Base-by-base conservation (phyloP, 1,140 invertebrate species). In the Heliothis virescens region DNA sequence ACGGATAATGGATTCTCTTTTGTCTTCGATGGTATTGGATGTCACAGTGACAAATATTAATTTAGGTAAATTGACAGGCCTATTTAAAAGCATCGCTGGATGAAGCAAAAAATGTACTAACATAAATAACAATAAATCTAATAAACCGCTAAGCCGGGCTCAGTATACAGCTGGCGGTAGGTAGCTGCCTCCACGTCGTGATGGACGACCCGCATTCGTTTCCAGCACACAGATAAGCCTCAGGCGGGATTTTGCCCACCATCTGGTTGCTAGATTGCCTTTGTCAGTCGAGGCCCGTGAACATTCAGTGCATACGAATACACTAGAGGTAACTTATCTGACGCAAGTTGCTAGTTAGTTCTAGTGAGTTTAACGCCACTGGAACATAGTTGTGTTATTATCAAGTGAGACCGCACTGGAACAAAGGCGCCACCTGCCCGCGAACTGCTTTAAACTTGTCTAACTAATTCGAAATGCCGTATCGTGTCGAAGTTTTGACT, bases 331-430 rank as follows among this genome's bases (percentile, higher is more conserved):
- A 80, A 82, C 76, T 82, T 26, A 26, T 55, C 59, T 71, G 76
- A 79, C 53, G 73, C 34, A 80, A 82, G 72, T 79, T 80, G 82
- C 34, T 78, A 81, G 76, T 79, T 82, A 83, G 80, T 82, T 83
- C 67, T 47, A 18, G 11, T 72, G 77, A 85, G 67, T 81, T 80
- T 79, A 82, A 79, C 72, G 41, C 29, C 53, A 81, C 76, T 50
- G 71, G 83, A 87, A 85, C 81, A 87, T 86, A 86, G 87, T 89
- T 85, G 83, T 86, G 76, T 82, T 85, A 89, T 87, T 85, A 91
- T 89, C 83, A 87, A 82, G 84, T 86, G 84, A 82, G 74, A 84
- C 81, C 76, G 77, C 79, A 82, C 75, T 76, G 80, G 81, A 83
- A 87, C 86, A 85, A 85, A 84, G 81, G 81, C 74, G 72, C 76